A percentile compares a stretch with the other conserved stretches of the same genome.
These are phyloP conservation scores for Megathymus violae DNA, from an alignment of 1,140 invertebrate species.

Conservation along the genomic window DNA sequence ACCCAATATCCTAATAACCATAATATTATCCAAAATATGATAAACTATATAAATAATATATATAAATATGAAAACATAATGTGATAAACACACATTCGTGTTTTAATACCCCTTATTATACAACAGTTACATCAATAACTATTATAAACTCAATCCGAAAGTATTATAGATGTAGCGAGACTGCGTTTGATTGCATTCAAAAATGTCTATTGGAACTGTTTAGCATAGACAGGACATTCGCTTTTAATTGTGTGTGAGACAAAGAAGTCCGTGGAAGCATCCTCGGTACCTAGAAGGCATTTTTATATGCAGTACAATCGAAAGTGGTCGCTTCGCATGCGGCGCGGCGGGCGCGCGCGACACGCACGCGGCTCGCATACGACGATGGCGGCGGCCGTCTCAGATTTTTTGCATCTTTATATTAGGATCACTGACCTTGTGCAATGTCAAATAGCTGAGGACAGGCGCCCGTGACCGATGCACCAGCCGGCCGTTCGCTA, in stretches of 20 bases:
- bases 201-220: slow-evolving; percentile 28
- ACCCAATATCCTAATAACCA: no score
- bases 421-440: slow-evolving; percentile 82
- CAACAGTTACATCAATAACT: no score
- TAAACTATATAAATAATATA: no score
- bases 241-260: slow-evolving; percentile 34
- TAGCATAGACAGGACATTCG: slow-evolving; percentile 35
- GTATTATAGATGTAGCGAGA: background rate
- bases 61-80: no score
- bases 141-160: no score
- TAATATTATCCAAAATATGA: no score
- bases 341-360: slow-evolving; percentile 53
- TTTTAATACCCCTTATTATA: no score
- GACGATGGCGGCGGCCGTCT: slow-evolving; percentile 36
- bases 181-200: slow-evolving; percentile 1
- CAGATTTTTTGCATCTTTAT: slow-evolving; percentile 78
- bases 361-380: slow-evolving; percentile 66
- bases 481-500: slow-evolving; percentile 66
- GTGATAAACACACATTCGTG: no score
- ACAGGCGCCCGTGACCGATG: slow-evolving; percentile 54
- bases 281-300: slow-evolving; percentile 36
- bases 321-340: slow-evolving; percentile 74
- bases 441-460: slow-evolving; percentile 82
- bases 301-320: slow-evolving; percentile 72
- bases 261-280: slow-evolving; percentile 32